Evolutionary conservation across 2,888 invertebrate species (phyloP), one percentile per base, ranked within the genome.

Genomic region (Nymphalis c-album): DNA sequence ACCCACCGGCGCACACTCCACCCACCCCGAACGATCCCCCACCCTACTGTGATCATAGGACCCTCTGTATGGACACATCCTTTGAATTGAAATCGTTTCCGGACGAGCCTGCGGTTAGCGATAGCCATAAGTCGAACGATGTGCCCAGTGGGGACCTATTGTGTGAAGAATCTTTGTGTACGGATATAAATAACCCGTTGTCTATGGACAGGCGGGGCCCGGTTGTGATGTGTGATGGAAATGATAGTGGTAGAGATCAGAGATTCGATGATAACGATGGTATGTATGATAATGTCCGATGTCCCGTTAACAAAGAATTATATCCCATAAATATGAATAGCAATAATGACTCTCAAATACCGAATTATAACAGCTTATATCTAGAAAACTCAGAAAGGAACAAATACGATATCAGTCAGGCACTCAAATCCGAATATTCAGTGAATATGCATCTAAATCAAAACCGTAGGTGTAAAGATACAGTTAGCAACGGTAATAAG

Each of bases 251-350:
- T 57, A 40, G 35, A 35, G 57, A 55, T 55, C 55, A 55, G 55
- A 35, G 55, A 31, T 57, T 35, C 20, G 57, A 31, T 55, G 55
- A 17, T n/a, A 26, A 16, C 22, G 17, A 26, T 26, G 53, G 51
- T 60, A n/a, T 48, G 55, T 61, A 57, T 46, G 20, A 61, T 53
- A 31, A 65, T n/a, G 53, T 65, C n/a, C 60, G 53, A 47, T 55
- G 45, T n/a, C 65, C 65, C 6, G 20, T 55, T 18, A 60, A 60
- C 46, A 46, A 53, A 6, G 22, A 63, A 18, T 58, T 45, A 2
- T 55, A 57, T 57, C 40, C 57, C 1, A 31, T 40, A 57, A 57
- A 31, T n/a, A 20, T 26, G 0, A 53, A 20, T 2, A 53, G 8
- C 8, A 40, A 40, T 13, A 40, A 13, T 13, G 40, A 57, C 31